Percentiles rank a stretch among this genome's conserved stretches.
Conservation (phyloP, 1,140 invertebrate genomes). For the Platyscapa corneri region DNA sequence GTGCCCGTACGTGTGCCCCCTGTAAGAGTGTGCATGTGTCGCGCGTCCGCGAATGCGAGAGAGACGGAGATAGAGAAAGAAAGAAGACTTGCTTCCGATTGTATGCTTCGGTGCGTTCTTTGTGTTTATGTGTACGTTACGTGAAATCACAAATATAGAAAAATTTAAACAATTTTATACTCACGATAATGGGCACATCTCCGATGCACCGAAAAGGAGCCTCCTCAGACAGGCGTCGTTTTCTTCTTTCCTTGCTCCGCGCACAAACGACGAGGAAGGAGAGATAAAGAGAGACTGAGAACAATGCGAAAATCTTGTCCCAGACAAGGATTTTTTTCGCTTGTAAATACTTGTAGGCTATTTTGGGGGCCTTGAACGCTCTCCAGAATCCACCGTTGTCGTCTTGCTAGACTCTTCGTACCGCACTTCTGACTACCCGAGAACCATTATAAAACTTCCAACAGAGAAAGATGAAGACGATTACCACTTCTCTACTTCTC, state of each 20-base stretch:
- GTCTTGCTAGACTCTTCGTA: background rate
- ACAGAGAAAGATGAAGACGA: conserved; percentile 7
- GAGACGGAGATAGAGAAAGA: conserved; percentile 36
- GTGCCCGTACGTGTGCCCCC: background rate
- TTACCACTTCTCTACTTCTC: background rate
- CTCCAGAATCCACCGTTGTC: conserved; percentile 28
- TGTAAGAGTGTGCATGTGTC: background rate
- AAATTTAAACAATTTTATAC: conserved; percentile 8
- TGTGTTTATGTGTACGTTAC: background rate
- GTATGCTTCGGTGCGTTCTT: background rate
- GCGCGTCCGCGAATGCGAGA: conserved; percentile 33
- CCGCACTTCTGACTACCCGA: background rate
- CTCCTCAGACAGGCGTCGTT: background rate
- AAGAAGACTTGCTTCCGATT: background rate
- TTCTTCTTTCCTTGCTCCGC: background rate
- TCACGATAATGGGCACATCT: background rate
- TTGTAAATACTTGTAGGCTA: conserved; percentile 39
- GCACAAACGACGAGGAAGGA: conserved; percentile 28
- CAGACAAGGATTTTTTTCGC: conserved; percentile 3
- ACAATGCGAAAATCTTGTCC: conserved; percentile 19
- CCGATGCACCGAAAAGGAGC: background rate
- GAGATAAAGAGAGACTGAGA: conserved; percentile 30
- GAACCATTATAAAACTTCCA: conserved; percentile 13
- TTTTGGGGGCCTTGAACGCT: conserved; percentile 18
- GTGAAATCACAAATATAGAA: background rate